Evolutionary conservation across 2,888 invertebrate species (phyloP).

Genomic region (Colletes collaris): DNA sequence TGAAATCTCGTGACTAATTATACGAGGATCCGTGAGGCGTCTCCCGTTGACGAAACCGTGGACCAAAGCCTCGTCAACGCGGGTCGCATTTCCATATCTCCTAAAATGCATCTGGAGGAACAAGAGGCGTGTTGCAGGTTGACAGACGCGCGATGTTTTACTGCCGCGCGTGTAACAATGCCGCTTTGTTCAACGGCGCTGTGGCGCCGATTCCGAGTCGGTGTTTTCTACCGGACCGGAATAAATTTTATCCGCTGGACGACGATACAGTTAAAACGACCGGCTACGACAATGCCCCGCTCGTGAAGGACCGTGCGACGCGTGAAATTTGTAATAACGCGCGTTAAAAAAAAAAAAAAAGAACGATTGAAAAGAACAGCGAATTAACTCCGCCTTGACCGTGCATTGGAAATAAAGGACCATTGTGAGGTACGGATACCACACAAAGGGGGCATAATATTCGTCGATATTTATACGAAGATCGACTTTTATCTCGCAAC

Average conservation of each 20-base stretch:
- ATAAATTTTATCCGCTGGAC: conserved; percentile 51
- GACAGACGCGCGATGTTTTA: conserved; percentile 56
- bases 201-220: conserved; percentile 46
- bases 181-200: conserved; percentile 47
- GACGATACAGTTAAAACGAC: conserved; percentile 18
- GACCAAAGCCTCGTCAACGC: neutral
- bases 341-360: no score
- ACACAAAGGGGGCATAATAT: no score
- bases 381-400: no score
- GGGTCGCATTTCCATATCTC: conserved; percentile 25
- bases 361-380: no score
- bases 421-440: no score
- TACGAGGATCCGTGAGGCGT: neutral
- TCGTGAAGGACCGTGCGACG: no score
- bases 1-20: no score
- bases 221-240: conserved; percentile 41
- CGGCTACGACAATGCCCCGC: no score
- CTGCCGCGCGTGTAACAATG: conserved; percentile 48
- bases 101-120: conserved; percentile 36
- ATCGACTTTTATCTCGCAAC: no score
- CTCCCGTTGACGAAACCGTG: neutral
- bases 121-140: conserved; percentile 42
- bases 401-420: no score
- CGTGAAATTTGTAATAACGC: no score
- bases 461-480: no score